Evolutionary conservation across 2,888 invertebrate species (phyloP), one percentile per base, ranked within the genome.

Genomic region (Ethmia dodecea): DNA sequence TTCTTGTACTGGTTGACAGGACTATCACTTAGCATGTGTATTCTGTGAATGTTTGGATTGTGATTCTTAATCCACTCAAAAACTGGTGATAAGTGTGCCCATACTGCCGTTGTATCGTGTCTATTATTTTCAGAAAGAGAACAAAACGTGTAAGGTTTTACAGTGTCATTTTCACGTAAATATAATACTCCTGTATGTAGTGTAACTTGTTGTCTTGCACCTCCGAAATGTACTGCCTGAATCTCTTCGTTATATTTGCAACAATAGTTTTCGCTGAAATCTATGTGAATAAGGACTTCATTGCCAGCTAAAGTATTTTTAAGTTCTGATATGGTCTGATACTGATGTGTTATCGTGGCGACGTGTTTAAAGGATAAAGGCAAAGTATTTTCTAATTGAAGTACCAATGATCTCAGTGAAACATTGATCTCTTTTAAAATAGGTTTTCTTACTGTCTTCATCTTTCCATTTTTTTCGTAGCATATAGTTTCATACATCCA

Each of bases 1-100:
- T 45, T 45, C 33, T 45, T 42, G 29, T 45, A 41, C 28, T 41
- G 44, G 33, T 41, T 41, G 28, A 44, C 32, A 37, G 38, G 38
- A 29, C 35, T 20, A 34, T 34, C 34, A 28, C 34, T 37, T 29
- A 35, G 37, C 34, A 40, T 37, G 37, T 40, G 36, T 34, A 40
- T 28, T 35, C 35, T 35, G 31, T 36, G 33, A 37, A 35, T 42
- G 28, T 38, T 36, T 38, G 24, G 25, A 38, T 41, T 33, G 11
- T 31, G 26, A 25, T 22, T 42, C 35, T 29, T 38, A 22, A 42
- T 26, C 40, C 36, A 40, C 27, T 40, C 33, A 38, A 42, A 38
- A 35, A 42, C 33, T 35, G 38, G 35, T 36, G 27, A 26, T 33
- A 42, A 37, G 28, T 39, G 42, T 28, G 43, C 41, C 43, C 43